Evolutionary conservation across 2,888 invertebrate species (phyloP), one percentile per base, ranked within the genome.

Genomic region (Julus scanicus): DNA sequence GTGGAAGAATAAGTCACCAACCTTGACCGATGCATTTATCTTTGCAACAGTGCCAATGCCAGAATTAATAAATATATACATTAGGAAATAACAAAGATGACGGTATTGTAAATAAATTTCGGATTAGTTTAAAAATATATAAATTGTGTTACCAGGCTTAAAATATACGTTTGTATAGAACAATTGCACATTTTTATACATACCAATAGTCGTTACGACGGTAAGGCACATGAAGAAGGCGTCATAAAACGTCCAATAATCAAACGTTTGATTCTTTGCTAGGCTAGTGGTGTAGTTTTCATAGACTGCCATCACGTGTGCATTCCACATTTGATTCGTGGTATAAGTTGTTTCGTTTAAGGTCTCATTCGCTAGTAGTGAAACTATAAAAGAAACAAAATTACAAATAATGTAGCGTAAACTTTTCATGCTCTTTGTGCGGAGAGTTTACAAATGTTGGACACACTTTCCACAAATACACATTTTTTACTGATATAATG

Each of bases 171-270:
- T 5, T 44, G 44, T 6, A 44, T 44, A 5, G 44, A 5, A 6
- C 44, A 44, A n/a, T n/a, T 86, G 53, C 53, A 53, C 13, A 53
- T 13, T 13, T 53, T 4, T 53, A 53, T 9, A 11, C 94, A 93
- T 93, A 96, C 96, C 98, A 90, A 98, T 96, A 8, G 97, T 98
- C 91, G 97, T 97, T 91, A 97, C 96, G 87, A 97, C 97, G 20
- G 97, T 97, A 91, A 97, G 96, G 5, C 97, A 96, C 92, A 97
- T 97, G 93, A 97, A 97, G 91, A 97, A 95, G 0, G 97, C 95
- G 92, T 97, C 97, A 92, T 97, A 97, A 92, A 96, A 97, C 91
- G 96, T 96, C 97, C 97, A 98, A 57, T 91, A 94, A 94, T 89
- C 89, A 88, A 89, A 89, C 53, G 89, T 90, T 88, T 89, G 89